Evolutionary conservation across 2,888 invertebrate genomes (phyloP).

Genomic region (Synanthedon myopaeformis): DNA sequence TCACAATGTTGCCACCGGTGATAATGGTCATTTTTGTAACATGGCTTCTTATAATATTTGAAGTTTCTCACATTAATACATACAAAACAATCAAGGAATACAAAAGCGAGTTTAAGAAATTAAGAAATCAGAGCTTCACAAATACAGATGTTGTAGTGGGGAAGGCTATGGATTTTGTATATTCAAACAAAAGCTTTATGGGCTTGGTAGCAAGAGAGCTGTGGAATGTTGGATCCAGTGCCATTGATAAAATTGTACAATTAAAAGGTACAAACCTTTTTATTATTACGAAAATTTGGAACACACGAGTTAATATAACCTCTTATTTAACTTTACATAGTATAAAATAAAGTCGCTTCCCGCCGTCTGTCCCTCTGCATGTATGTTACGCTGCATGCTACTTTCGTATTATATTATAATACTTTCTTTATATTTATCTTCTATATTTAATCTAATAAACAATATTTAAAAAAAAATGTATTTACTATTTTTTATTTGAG

Average conservation of each 20-base stretch:
- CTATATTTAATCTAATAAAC: too few species aligned
- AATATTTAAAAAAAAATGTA: too few species aligned
- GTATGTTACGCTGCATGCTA: too few species aligned
- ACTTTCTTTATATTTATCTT: too few species aligned
- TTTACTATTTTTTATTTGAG: too few species aligned
- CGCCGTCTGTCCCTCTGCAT: too few species aligned
- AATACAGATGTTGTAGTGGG: slow-evolving; percentile 37
- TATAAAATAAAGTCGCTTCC: too few species aligned
- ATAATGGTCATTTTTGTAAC: slow-evolving; percentile 12
- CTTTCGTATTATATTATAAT: too few species aligned
- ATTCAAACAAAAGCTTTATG: slow-evolving; percentile 52
- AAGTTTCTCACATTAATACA: slow-evolving; percentile 17
- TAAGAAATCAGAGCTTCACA: slow-evolving; percentile 24
- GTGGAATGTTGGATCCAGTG: slow-evolving; percentile 47
- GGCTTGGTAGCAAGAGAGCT: slow-evolving; percentile 44
- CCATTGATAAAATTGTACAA: slow-evolving; percentile 43
- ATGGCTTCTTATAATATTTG: slow-evolving; percentile 18
- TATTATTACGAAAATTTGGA: too few species aligned
- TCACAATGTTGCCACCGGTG: slow-evolving; percentile 22
- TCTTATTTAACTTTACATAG: too few species aligned
- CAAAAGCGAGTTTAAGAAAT: slow-evolving; percentile 22
- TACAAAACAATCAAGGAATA: slow-evolving; percentile 35
- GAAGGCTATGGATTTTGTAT: slow-evolving; percentile 49
- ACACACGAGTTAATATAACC: too few species aligned
- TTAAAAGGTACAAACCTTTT: slow-evolving; percentile 20